These are phyloP conservation scores for Drosophila bifasciata DNA, from an alignment of 1,140 invertebrate genomes.

Conservation along the genomic window DNA sequence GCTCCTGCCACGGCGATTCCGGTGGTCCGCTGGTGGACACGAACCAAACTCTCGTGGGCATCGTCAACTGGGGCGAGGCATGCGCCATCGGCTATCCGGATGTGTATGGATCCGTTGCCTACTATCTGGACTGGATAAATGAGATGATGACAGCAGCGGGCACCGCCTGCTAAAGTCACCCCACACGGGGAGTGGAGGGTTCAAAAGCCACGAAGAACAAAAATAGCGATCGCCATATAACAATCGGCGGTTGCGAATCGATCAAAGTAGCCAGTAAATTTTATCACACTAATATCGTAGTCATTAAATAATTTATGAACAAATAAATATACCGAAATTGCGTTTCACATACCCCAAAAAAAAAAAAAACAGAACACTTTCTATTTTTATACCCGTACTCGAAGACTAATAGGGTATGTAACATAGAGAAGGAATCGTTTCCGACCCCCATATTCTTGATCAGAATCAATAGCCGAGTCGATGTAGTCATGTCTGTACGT, in stretches of 20 bases:
- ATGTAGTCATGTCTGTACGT: too few species aligned
- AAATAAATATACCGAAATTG: conserved; percentile 51
- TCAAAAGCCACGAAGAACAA: conserved; percentile 58
- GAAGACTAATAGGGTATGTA: too few species aligned
- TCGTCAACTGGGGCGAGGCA: conserved; percentile 86
- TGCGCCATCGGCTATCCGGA: conserved; percentile 85
- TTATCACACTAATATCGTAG: conserved; percentile 46
- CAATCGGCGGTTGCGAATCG: conserved; percentile 31
- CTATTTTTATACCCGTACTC: too few species aligned
- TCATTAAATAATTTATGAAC: conserved; percentile 43
- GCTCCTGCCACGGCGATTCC: conserved; percentile 86
- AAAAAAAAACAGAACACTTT: too few species aligned
- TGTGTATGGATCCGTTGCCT: conserved; percentile 84
- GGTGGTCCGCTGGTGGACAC: conserved; percentile 84
- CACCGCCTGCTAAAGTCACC: conserved; percentile 46
- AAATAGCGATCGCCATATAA: conserved; percentile 27
- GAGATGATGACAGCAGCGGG: conserved; percentile 39
- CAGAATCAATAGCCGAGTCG: too few species aligned
- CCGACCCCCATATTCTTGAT: too few species aligned
- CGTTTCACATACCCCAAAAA: conserved; percentile 10
- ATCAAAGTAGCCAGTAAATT: conserved; percentile 54
- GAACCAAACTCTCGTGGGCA: conserved; percentile 69
- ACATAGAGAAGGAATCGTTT: too few species aligned
- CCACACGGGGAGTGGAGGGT: neutral
- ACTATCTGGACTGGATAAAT: conserved; percentile 81